These are phyloP conservation scores for Rhopilema esculentum DNA, from an alignment of 30 jellyfish, hydroid and myxozoan species.

Conservation along the genomic window DNA sequence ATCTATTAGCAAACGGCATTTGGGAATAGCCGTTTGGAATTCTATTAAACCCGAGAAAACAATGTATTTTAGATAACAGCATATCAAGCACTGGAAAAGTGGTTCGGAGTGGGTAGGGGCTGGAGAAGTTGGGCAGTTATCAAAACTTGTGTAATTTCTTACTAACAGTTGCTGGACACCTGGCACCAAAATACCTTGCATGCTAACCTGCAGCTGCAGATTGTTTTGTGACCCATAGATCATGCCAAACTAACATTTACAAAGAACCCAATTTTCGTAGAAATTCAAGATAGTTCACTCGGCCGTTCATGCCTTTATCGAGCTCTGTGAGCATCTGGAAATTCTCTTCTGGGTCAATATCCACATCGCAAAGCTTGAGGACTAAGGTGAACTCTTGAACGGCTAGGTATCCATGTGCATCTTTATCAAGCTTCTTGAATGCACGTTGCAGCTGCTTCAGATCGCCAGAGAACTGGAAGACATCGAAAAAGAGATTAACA, in stretches of 20 bases:
- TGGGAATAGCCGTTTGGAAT: no score
- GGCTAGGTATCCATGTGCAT: constrained; percentile 44
- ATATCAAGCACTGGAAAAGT: no score
- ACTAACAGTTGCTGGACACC: no score
- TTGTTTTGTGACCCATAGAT: not conserved
- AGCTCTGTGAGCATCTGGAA: constrained; percentile 72
- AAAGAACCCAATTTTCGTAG: constrained; percentile 21
- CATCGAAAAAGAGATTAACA: not conserved
- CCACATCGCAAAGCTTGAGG: constrained; percentile 66
- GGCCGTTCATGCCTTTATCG: constrained; percentile 68
- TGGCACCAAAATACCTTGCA: no score
- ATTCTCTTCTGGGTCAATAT: constrained; percentile 57
- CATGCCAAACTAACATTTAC: not conserved
- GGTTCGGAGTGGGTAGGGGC: no score
- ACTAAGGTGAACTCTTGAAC: constrained; percentile 70
- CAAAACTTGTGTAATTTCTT: not conserved
- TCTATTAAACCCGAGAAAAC: no score
- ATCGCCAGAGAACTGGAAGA: constrained; percentile 69
- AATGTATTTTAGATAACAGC: no score
- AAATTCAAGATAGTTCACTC: constrained; percentile 59
- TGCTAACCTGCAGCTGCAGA: no score
- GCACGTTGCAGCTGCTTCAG: constrained; percentile 77
- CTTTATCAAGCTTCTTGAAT: constrained; percentile 65
- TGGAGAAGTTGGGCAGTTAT: no score
- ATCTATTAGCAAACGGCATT: no score